Conservation (phyloP, 1,140 invertebrate genomes). For the Stenopsyche tienmushanensis region DNA sequence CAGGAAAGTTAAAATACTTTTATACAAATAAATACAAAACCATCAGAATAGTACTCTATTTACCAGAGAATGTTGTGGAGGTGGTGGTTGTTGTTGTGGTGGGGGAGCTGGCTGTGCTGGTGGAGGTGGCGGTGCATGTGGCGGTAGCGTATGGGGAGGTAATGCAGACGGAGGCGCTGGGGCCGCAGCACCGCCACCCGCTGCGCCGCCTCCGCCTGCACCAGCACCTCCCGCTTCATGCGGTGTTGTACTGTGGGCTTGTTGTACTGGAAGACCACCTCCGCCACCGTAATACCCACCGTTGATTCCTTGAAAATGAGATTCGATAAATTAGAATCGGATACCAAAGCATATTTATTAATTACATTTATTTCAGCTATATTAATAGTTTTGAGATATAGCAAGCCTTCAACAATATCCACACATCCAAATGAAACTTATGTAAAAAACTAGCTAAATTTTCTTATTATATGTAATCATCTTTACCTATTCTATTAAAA, state of each 20-base stretch:
- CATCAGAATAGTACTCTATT: too few relatives aligned
- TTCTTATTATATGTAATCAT: too few relatives aligned
- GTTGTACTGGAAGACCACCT: conserved; percentile 72
- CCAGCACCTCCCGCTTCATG: conserved; percentile 63
- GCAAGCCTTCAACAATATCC: too few relatives aligned
- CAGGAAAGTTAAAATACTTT: too few relatives aligned
- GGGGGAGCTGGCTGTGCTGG: conserved; percentile 23
- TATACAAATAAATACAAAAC: too few relatives aligned
- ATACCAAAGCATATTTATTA: too few relatives aligned
- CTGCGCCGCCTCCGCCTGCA: conserved; percentile 59
- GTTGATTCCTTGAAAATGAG: conserved; percentile 34
- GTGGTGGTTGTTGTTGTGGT: conserved; percentile 32
- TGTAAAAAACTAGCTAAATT: too few relatives aligned
- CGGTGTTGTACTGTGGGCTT: conserved; percentile 74
- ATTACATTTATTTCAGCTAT: too few relatives aligned
- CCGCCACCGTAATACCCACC: conserved; percentile 47
- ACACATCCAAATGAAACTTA: too few relatives aligned
- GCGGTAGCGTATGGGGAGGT: conserved; percentile 30
- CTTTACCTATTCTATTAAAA: too few relatives aligned
- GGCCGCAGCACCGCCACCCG: conserved; percentile 50
- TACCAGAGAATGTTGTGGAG: conserved; percentile 36
- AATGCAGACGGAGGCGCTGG: conserved; percentile 53
- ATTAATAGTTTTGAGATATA: too few relatives aligned
- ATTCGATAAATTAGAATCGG: too few relatives aligned
- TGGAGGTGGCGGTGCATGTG: conserved; percentile 26